phyloP scores from a whole-genome alignment of 2,113 vertebrate genomes.

The Eurystomus gularis region DNA sequence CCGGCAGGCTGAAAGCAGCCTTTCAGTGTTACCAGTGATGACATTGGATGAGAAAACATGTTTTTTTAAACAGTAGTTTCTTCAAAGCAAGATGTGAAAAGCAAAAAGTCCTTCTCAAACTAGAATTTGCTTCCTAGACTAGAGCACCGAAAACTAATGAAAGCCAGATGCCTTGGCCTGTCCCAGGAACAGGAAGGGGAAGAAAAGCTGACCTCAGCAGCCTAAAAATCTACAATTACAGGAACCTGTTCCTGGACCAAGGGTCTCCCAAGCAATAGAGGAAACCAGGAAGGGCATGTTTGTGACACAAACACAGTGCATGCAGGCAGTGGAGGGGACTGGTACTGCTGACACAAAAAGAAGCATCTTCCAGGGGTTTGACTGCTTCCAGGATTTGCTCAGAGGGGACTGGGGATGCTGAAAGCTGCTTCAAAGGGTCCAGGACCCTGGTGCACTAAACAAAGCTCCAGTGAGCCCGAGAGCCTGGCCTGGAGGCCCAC shows the following conservation, averaged over 20 bases:
- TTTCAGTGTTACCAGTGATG: neutral
- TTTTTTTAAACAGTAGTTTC: neutral
- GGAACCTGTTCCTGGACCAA: neutral
- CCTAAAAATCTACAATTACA: neutral
- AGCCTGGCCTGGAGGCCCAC: neutral
- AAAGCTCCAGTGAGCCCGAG: accelerated
- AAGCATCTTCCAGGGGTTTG: neutral
- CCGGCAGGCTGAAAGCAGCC: conserved; percentile 22
- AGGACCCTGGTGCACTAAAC: neutral
- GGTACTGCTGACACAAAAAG: neutral
- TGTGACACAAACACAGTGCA: accelerated
- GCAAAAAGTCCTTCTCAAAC: neutral
- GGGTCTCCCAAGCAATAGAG: neutral
- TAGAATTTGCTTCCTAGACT: neutral
- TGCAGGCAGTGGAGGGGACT: neutral
- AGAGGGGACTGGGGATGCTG: neutral
- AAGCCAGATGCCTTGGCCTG: conserved; percentile 34
- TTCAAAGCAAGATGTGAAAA: conserved; percentile 33
- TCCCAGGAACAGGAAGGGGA: neutral
- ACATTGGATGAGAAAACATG: conserved; percentile 34
- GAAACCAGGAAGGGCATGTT: neutral
- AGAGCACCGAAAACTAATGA: conserved; percentile 6
- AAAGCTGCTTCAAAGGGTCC: neutral
- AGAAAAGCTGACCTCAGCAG: neutral
- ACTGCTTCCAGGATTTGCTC: neutral